Percentiles rank a stretch among this genome's conserved stretches.
These are phyloP conservation scores for Ericerus pela DNA, from an alignment of 1,140 invertebrate species.

Conservation along the genomic window DNA sequence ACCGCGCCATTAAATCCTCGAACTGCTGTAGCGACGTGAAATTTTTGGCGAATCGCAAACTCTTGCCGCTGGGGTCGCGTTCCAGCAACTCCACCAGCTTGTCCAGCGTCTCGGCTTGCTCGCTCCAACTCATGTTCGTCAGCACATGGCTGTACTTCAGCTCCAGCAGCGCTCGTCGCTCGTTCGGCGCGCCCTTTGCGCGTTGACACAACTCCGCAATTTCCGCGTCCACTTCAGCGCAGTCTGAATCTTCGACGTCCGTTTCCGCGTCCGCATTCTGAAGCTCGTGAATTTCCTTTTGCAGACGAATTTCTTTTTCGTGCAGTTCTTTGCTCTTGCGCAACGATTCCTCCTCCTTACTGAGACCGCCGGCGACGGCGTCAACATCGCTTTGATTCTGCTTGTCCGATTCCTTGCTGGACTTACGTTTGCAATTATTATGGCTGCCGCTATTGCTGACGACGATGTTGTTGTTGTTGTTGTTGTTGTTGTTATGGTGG, in stretches of 20 bases:
- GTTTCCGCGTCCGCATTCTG: conserved; percentile 36
- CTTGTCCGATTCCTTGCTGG: conserved; percentile 10
- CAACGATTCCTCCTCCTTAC: conserved; percentile 22
- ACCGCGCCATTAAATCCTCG: conserved; percentile 57
- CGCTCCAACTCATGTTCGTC: conserved; percentile 19
- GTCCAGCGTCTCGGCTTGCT: conserved; percentile 21
- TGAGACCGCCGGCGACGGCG: background rate
- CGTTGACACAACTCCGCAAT: background rate
- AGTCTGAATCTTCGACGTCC: background rate
- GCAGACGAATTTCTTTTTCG: conserved; percentile 63
- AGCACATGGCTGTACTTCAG: background rate
- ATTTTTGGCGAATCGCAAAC: conserved; percentile 62
- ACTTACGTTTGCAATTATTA: conserved; percentile 14
- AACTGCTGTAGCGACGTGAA: conserved; percentile 59
- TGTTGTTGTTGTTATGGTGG: background rate
- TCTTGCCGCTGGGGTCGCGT: conserved; percentile 16
- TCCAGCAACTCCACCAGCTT: conserved; percentile 20
- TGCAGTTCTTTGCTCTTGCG: conserved; percentile 40
- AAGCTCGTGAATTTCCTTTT: conserved; percentile 60
- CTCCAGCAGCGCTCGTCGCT: background rate
- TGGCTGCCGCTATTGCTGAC: background rate
- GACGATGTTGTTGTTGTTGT: background rate
- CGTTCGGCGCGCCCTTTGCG: background rate
- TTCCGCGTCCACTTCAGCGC: background rate
- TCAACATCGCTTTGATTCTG: conserved; percentile 16